Evolutionary conservation across 2,797 vertebrate genomes (phyloP), one percentile per base, ranked within the genome.

Genomic region (Acanthurus lineatus): DNA sequence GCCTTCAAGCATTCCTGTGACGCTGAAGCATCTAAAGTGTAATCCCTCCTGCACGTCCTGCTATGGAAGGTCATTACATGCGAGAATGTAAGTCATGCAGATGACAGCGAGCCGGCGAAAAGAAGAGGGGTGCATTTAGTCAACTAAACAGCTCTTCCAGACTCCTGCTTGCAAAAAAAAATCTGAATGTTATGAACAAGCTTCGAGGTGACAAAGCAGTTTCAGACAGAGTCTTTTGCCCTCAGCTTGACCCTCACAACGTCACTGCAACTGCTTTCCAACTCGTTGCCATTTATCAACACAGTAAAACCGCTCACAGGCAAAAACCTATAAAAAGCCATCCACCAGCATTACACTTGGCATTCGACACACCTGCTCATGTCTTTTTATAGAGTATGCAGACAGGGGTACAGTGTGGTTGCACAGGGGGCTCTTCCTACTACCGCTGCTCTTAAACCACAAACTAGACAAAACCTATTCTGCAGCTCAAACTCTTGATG

Each of bases 321-420:
- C 81, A 67, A 84, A 84, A 87, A 84, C 65, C 92, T 94, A 94
- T 92, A 92, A 89, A 88, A 92, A 94, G 92, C 74, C 62, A 45
- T 57, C 85, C 61, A 51, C 79, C 63, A 64, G 47, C 80, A 72
- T 82, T 82, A 85, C 84, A 86, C 88, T 85, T 86, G 76, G 68
- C 74, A 79, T 82, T 76, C 51, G 20, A 73, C 63, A 76, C 90
- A 93, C 91, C 92, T 94, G 93, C 90, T 92, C 40, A 20, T 54
- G 83, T 88, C 93, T 93, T 91, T 94, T 93, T 90, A 90, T 91
- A 92, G 92, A 69, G 57, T 45, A 11, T n/a, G 71, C 9, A n/a
- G 70, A 57, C 77, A 58, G 42, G 49, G 64, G 57, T 51, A 47
- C 60, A 57, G 62, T 2, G 61, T 19, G 62, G 68, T 6, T 59